phyloP scores from a whole-genome alignment of 2,797 vertebrate genomes.

The Toxotes lorentzi region DNA sequence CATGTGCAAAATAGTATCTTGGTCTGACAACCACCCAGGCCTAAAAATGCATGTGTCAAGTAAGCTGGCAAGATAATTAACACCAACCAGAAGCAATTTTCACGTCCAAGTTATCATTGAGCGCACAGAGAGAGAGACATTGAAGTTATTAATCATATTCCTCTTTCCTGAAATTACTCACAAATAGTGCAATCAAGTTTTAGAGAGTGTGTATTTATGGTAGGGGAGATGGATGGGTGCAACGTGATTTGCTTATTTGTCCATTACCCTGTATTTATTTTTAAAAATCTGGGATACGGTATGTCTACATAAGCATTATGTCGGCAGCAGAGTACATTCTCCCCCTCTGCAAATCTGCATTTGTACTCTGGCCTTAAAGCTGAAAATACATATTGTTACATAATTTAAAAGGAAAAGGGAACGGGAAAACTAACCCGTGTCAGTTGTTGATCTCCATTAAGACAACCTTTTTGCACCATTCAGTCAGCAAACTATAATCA shows the following conservation, averaged over 20 bases:
- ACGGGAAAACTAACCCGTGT: background rate
- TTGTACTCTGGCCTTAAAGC: conserved; percentile 20
- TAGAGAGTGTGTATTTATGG: conserved; percentile 69
- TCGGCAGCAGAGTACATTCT: conserved; percentile 27
- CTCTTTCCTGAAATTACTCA: conserved; percentile 80
- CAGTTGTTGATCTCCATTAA: background rate
- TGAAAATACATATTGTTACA: conserved; percentile 28
- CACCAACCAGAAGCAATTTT: conserved; percentile 85
- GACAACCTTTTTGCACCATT: background rate
- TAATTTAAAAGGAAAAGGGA: background rate
- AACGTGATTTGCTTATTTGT: conserved; percentile 55
- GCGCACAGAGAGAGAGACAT: conserved; percentile 73
- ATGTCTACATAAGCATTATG: conserved; percentile 47
- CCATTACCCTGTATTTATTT: conserved; percentile 67
- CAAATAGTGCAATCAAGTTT: conserved; percentile 76
- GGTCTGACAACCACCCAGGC: conserved; percentile 81
- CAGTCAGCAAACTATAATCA: background rate
- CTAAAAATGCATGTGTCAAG: conserved; percentile 82
- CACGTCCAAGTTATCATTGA: conserved; percentile 83
- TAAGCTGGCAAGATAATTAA: conserved; percentile 86
- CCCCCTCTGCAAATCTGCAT: conserved; percentile 32
- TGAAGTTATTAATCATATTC: conserved; percentile 82
- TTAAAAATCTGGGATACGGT: conserved; percentile 41
- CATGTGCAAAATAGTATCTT: conserved; percentile 83
- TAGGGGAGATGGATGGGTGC: conserved; percentile 56